Base-by-base conservation (phyloP, 1,140 invertebrate genomes). In the Lasaia peninsularis region DNA sequence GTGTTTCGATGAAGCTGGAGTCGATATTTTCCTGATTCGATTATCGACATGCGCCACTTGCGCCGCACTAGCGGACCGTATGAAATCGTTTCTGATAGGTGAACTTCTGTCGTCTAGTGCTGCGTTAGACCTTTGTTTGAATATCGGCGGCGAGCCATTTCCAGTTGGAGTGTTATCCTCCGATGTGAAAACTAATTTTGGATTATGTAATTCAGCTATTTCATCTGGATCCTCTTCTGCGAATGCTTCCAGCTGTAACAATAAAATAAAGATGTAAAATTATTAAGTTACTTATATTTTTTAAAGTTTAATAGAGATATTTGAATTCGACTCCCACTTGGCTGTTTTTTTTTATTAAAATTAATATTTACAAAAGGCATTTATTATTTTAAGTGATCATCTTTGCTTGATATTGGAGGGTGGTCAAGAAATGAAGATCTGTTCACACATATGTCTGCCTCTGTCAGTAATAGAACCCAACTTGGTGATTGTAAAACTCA, bases 41-140 rank as follows among this genome's bases (percentile, higher is more conserved):
- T 69, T 69, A 5, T 88, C 84, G 12, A 56, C 37, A 9, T 75
- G 71, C 14, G 81, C 73, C 58, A 91, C 89, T 37, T 89, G 88
- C 0, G 79, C 90, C 2, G 90, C 91, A 7, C 91, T 92, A 2
- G 86, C 90, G 31, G 90, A 91, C 18, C 91, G 63, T 0, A 80
- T 82, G 63, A 92, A 91, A 40, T 90, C 84, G 6, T 56, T 52
- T 58, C 59, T 63, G 6, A 57, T 74, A 0, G 69, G 74, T 1
- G 70, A 71, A 1, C 52, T 52, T 40, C 48, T 57, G 0, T 76
- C 78, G 10, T 82, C 77, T 2, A 83, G 52, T 5, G 66, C 63
- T 0, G 60, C 59, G 56, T 75, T 75, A 3, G 83, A 84, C 14
- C 63, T 48, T 32, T 79, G 73, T 50, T 76, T 80, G 59, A 73